Percentiles rank a stretch among this genome's conserved stretches.
These are phyloP conservation scores for Pagrus major DNA, from an alignment of 2,113 vertebrate species.

Conservation along the genomic window DNA sequence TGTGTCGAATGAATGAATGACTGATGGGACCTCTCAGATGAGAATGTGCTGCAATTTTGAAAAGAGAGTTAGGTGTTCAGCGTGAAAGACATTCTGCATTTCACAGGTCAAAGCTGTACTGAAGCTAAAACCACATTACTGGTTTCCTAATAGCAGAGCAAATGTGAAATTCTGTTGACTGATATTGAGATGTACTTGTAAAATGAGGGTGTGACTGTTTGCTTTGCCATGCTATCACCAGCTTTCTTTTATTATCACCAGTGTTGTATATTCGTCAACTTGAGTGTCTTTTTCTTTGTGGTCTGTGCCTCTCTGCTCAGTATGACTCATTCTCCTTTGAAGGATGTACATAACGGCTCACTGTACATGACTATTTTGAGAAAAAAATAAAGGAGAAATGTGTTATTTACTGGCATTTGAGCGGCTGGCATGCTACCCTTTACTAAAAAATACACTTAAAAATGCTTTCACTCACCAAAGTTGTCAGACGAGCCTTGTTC, in stretches of 20 bases:
- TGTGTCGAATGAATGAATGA: neutral
- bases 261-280: constrained; percentile 53
- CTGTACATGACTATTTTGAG: constrained; percentile 63
- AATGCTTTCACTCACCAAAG: neutral
- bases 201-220: constrained; percentile 5
- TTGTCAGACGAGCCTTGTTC: neutral
- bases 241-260: constrained; percentile 12
- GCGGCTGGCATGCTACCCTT: constrained; percentile 10
- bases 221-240: neutral
- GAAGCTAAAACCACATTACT: neutral
- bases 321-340: constrained; percentile 45
- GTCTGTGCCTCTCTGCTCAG: constrained; percentile 58
- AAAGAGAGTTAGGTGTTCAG: neutral
- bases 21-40: neutral
- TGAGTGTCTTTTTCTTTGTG: constrained; percentile 58
- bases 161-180: neutral
- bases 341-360: constrained; percentile 49
- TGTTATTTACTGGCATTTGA: constrained; percentile 8
- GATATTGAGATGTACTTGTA: neutral
- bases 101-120: neutral
- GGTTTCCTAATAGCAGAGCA: neutral
- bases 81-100: neutral
- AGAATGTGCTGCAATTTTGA: constrained; percentile 9
- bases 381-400: constrained; percentile 62
- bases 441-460: neutral